Base-by-base conservation (phyloP, 2,797 vertebrate genomes). In the Tenualosa ilisha region DNA sequence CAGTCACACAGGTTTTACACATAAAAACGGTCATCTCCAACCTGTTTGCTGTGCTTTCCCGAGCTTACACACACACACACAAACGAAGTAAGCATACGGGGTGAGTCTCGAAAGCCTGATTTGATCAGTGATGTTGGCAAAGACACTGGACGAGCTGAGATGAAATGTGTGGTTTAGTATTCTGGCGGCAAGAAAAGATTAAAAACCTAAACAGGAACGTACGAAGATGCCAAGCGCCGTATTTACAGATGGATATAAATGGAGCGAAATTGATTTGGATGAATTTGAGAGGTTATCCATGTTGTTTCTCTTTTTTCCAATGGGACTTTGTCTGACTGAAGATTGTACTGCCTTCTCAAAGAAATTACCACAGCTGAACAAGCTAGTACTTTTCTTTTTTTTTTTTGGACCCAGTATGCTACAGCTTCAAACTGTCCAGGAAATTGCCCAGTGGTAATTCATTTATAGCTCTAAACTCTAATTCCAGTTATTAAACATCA, bases 1-100 rank as follows among this genome's bases (percentile, higher is more conserved):
- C 86, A 91, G 89, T 89, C 81, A 89, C 90, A 90, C 12, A 46
- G 40, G 91, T 92, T 93, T 92, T 94, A 94, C 91, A 93, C 92
- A 92, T 91, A 93, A 88, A 83, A 92, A 93, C 91, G 89, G 93
- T 92, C 93, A 91, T 90, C 93, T 91, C 92, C 88, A 91, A 91
- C 87, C 89, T 89, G 91, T 94, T 92, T 91, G 86, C 89, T 17
- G 83, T 53, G 40, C 75, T 72, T 13, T 53, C 85, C 90, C 88
- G 89, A 75, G 68, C 31, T 75, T 75, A 12, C 31, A 75, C 46
- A 46, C 46, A 46, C 7, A 51, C 5, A 72, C 5, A 15, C 15
- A 72, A 72, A 13, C 65, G 2, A 46, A 46, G 2, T 79, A 79
- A 22, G 37, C 72, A 46, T 22, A 46, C 2, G 17, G 6, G 37